Conservation (phyloP, 2,888 invertebrate genomes). For the Helobdella robusta region DNA sequence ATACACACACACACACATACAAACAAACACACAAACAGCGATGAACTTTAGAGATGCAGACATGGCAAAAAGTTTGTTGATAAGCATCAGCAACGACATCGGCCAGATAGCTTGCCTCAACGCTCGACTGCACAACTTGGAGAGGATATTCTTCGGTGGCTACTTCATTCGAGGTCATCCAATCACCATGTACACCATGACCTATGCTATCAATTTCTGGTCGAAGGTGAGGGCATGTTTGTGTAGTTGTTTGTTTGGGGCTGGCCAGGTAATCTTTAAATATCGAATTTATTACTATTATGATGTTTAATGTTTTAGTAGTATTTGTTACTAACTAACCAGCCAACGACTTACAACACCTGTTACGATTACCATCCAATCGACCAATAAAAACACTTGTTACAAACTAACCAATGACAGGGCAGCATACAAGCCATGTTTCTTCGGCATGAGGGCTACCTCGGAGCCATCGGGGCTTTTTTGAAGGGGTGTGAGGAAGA, state of each 20-base stretch:
- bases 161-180: constrained; percentile 63
- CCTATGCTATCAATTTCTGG: constrained; percentile 62
- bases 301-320: too few species aligned
- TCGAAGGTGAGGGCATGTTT: constrained; percentile 55
- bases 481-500: constrained; percentile 59
- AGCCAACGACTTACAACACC: too few species aligned
- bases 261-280: too few species aligned
- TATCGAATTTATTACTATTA: too few species aligned
- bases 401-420: constrained; percentile 36
- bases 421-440: constrained; percentile 60
- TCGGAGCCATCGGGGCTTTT: constrained; percentile 64
- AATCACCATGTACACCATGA: constrained; percentile 62
- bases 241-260: too few species aligned
- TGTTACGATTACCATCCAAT: too few species aligned
- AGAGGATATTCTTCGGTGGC: constrained; percentile 62
- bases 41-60: constrained; percentile 50
- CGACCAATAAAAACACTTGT: too few species aligned
- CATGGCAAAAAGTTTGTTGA: constrained; percentile 58
- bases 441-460: constrained; percentile 62
- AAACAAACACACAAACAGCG: too few species aligned
- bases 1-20: too few species aligned
- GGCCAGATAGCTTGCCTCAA: constrained; percentile 64
- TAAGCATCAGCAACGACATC: constrained; percentile 62
- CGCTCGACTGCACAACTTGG: constrained; percentile 58
- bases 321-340: too few species aligned